phyloP scores from a whole-genome alignment of 2,797 vertebrate species.

The Poeciliopsis turneri region DNA sequence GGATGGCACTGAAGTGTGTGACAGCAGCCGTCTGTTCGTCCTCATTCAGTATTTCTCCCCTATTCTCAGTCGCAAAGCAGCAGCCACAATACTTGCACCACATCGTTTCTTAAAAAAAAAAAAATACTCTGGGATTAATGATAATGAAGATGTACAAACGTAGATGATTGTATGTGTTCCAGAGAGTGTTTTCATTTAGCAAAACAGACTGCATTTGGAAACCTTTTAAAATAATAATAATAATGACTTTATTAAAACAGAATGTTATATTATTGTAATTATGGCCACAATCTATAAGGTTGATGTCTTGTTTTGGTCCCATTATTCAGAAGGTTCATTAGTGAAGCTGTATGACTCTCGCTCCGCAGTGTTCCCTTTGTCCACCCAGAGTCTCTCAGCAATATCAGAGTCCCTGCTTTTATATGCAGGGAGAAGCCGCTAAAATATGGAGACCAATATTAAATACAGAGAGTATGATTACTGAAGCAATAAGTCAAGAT shows the following conservation, averaged over 20 bases:
- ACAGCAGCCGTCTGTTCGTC: constrained; percentile 65
- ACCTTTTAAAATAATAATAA: constrained; percentile 3
- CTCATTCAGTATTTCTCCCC: constrained; percentile 36
- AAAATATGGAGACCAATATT: constrained; percentile 5
- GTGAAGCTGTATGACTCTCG: constrained; percentile 5
- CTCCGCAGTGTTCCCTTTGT: constrained; percentile 13
- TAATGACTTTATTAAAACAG: constrained; percentile 31
- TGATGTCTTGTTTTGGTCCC: constrained; percentile 21
- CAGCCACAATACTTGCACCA: not conserved
- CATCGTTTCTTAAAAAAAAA: constrained; percentile 7
- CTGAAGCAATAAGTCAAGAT: constrained; percentile 3
- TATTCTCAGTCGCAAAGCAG: constrained; percentile 31
- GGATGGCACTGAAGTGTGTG: constrained; percentile 69
- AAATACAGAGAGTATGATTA: constrained; percentile 6
- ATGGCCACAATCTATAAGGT: constrained; percentile 13
- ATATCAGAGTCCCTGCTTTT: constrained; percentile 8
- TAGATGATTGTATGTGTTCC: not conserved
- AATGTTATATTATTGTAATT: constrained; percentile 33
- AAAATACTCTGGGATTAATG: constrained; percentile 5
- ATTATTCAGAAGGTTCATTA: constrained; percentile 43
- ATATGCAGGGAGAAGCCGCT: constrained; percentile 6
- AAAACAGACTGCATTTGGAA: constrained; percentile 4
- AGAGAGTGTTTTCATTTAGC: not conserved
- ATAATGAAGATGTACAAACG: not conserved
- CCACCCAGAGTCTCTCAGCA: constrained; percentile 20